Base-by-base conservation (phyloP, 2,888 invertebrate species). In the Hyppa rectilinea region DNA sequence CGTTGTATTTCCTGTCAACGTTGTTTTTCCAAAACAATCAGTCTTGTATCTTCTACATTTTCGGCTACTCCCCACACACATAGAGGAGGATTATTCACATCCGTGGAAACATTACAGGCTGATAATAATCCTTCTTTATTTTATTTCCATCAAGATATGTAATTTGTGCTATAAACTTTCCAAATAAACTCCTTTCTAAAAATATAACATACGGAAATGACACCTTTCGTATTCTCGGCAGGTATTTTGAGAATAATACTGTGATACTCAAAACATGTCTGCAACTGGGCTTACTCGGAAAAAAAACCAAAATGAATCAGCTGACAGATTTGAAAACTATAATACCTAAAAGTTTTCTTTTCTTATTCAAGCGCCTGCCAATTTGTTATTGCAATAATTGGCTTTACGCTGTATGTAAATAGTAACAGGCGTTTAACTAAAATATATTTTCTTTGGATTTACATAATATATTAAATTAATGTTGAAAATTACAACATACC, bases 341-440 rank as follows among this genome's bases (percentile, higher is more conserved):
- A 31, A 5, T 2, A 31, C 17, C 14, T 12, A 36, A n/a, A 29
- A 1, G 14, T 26, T 31, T 17, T 5, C 0, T 0, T 10, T 20
- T 26, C 17, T 40, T 5, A 0, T 0, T 9, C 7, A 23, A 78
- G 23, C 79, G 74, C 74, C 74, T 73, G 38, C 0, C 17, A 12
- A 2, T 61, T 50, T 58, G 0, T 1, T 0, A 34, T 3, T 40
- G 74, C 79, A 79, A 56, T 36, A 2, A 29, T 45, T 70, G 12
- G 45, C 29, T 17, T 34, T 20, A n/a, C 12, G 29, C 20, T 29
- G 2, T 36, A 14, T 20, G 36, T 26, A 5, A 58, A 69, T 34
- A 26, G 0, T 31, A 36, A n/a, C 29, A 75, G 74, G 73, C 73
- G 73, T 55, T 74, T 60, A 26, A 20, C 12, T 17, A 26, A 9